phyloP scores from a whole-genome alignment of 2,113 vertebrate genomes.

The Halcyon senegalensis region DNA sequence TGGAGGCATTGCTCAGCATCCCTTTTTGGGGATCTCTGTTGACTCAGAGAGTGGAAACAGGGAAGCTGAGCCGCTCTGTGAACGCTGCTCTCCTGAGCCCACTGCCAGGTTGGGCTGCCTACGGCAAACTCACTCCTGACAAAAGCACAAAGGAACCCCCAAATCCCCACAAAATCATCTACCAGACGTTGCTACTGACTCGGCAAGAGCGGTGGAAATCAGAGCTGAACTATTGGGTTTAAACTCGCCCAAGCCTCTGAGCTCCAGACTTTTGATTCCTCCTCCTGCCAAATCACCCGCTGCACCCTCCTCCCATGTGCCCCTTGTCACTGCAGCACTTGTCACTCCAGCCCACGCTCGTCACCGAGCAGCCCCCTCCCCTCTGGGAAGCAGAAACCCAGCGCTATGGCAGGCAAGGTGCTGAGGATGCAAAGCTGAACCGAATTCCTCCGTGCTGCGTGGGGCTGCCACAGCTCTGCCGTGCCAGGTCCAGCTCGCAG shows the following conservation, averaged over 20 bases:
- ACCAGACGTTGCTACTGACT: neutral
- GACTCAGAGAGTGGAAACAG: neutral
- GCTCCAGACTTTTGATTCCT: neutral
- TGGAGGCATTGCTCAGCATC: neutral
- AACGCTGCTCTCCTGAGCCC: neutral
- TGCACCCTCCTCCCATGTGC: neutral
- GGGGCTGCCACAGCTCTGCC: neutral
- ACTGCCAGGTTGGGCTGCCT: neutral
- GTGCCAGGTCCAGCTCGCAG: neutral
- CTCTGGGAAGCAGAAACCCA: neutral
- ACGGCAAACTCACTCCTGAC: accelerated
- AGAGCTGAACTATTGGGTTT: neutral
- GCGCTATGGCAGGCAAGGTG: neutral
- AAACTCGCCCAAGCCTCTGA: neutral
- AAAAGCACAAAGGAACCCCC: neutral
- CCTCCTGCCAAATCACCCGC: neutral
- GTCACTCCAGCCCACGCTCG: neutral
- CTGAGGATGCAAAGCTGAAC: neutral
- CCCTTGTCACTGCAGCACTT: neutral
- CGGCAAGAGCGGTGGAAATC: neutral
- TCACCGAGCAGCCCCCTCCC: neutral
- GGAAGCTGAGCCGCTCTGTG: neutral
- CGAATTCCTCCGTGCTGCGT: neutral
- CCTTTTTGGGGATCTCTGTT: neutral
- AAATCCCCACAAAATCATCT: neutral